phyloP scores from a whole-genome alignment of 2,888 invertebrate genomes.

The Epinotia brunnichana region DNA sequence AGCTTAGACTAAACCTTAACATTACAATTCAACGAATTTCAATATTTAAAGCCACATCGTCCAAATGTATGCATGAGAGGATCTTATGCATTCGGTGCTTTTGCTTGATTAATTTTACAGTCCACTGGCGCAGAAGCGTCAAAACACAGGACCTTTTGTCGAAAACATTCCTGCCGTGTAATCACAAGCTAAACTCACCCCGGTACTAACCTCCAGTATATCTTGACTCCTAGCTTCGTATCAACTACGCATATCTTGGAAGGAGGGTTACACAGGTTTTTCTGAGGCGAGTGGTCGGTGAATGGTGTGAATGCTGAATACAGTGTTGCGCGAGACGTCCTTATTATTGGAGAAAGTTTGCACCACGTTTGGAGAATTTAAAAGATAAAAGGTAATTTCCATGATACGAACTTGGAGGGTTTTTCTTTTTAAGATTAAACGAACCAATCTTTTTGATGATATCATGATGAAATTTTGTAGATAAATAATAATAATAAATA shows the following conservation, averaged over 20 bases:
- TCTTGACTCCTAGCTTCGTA: not conserved
- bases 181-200: not conserved
- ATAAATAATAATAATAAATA: too few relatives aligned
- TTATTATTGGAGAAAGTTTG: constrained; percentile 1
- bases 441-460: not conserved
- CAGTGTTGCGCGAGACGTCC: not conserved
- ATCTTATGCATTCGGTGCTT: constrained; percentile 25
- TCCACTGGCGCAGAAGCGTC: constrained; percentile 23
- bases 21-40: too few relatives aligned
- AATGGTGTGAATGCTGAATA: not conserved
- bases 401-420: not conserved
- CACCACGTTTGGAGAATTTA: not conserved
- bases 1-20: too few relatives aligned
- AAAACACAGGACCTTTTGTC: constrained; percentile 28
- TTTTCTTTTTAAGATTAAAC: not conserved
- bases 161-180: constrained; percentile 21
- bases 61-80: constrained; percentile 27
- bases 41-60: too few relatives aligned
- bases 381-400: not conserved
- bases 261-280: not conserved
- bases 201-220: not conserved
- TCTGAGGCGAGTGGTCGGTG: not conserved
- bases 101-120: constrained; percentile 38
- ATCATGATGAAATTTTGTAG: not conserved
- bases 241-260: not conserved